A percentile compares a stretch with the other conserved stretches of the same genome.
Evolutionary conservation across 2,113 vertebrate genomes (phyloP).

Genomic region (Scartelaos histophorus): DNA sequence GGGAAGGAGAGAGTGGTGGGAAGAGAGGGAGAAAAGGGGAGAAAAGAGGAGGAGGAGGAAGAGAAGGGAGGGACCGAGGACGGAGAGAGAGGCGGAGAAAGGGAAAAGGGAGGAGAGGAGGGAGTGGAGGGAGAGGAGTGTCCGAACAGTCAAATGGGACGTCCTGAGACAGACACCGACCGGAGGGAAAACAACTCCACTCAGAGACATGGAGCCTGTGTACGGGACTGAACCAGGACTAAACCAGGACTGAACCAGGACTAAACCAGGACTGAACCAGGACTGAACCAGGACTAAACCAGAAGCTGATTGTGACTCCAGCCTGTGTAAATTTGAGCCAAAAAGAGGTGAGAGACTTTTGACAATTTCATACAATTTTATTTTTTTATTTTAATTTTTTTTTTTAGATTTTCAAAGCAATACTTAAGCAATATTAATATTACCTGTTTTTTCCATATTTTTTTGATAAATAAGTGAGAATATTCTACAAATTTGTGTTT

Average conservation of each 20-base stretch:
- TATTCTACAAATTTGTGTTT: no score
- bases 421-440: no score
- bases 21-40: neutral
- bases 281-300: neutral
- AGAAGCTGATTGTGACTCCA: neutral
- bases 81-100: neutral
- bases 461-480: no score
- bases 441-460: no score
- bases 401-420: no score
- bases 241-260: neutral
- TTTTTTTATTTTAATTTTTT: no score
- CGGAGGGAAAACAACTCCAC: neutral
- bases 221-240: neutral
- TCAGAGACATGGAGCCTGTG: neutral
- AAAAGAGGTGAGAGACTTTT: no score
- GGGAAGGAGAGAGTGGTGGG: neutral
- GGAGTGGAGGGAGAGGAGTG: neutral
- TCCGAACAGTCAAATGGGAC: neutral
- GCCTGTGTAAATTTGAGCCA: no score
- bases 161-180: neutral
- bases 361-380: no score
- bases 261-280: neutral
- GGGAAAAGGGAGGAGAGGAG: neutral
- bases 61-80: neutral
- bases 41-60: neutral